Evolutionary conservation across 2,797 vertebrate species (phyloP), one percentile per base, ranked within the genome.

Genomic region (Myotis pilosus): DNA sequence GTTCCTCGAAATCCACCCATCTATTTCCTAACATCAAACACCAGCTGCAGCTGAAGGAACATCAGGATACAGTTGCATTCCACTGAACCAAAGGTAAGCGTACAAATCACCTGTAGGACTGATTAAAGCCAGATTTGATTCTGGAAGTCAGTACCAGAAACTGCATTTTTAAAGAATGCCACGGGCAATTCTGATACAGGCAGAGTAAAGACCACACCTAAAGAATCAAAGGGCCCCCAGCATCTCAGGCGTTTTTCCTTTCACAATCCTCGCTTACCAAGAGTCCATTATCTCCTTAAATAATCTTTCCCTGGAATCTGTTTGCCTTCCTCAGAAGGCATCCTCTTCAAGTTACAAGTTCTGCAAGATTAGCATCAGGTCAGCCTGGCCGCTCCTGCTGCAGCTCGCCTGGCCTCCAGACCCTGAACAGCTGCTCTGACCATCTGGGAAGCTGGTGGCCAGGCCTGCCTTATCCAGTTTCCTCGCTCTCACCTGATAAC

Each of bases 341-440:
- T 47, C 36, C 33, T 81, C 91, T 96, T 66, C 80, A 91, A 79
- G 92, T 89, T 88, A 83, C 80, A 86, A 85, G 22, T 5, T 30
- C 72, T 19, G 17, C 0, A 22, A 69, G 80, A 75, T 62, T 38
- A 84, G 36, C 36, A 4, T 51, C 44, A 6, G 49, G 76, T 44
- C 93, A 69, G 68, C 86, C 64, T 41, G 72, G 83, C 16, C 28
- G 5, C 1, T 19, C 53, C 30, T 13, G 44, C 36, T 3, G 13
- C n/a, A 62, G 72, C 60, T 55, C 30, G 9, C 47, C 60, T 81
- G 79, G 78, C 89, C 76, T 47, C 71, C 10, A 51, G 22, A 33
- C 51, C 30, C 12, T 10, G 2, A 75, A 13, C 74, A 88, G 88
- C 47, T 64, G 44, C 53, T 53, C 79, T 2, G 41, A 41, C 92